Evolutionary conservation across 2,888 invertebrate genomes (phyloP), one percentile per base, ranked within the genome.

Genomic region (Punctoribates punctum): DNA sequence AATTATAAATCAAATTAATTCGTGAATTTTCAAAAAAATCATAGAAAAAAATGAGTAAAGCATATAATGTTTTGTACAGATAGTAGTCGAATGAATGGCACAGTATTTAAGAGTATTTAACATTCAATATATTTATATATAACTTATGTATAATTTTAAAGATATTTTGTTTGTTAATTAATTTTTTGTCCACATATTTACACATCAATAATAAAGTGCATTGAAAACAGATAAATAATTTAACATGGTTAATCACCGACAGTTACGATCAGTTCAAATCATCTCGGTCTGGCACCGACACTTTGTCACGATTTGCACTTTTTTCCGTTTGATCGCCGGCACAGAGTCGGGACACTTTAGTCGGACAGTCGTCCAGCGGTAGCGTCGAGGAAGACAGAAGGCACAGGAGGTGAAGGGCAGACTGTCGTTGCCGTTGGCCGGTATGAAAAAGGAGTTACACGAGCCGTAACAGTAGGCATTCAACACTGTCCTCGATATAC

Each of bases 361-460:
- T 20, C 62, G 25, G 8, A 75, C 72, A 27, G 42, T 57, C n/a
- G 20, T 48, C 60, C 57, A 60, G 15, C 48, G 70, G 72, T 42
- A 72, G 9, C 75, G 70, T 38, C 57, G 42, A 15, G 75, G 75
- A 25, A 51, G 13, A 51, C 75, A 75, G 42, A 65, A 65, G n/a
- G 38, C 46, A 62, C 65, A 65, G 8, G 75, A 75, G 2, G n/a
- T 75, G 20, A 75, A 75, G 20, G 75, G 62, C 23, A 65, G 34
- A 60, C 60, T 48, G n/a, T 73, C 57, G 42, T 54, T 51, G n/a
- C 38, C 46, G 38, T 75, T 65, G 34, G 73, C 48, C 25, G 75
- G 75, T 62, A 75, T 72, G 54, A 72, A 75, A 25, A 75, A 75
- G 11, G 72, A 72, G 57, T 70, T 70, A 60, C 75, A 75, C 17